Percentiles rank a stretch among this genome's conserved stretches.
These are phyloP conservation scores for Eupithecia subfuscata DNA, from an alignment of 2,888 invertebrate species.

Conservation along the genomic window DNA sequence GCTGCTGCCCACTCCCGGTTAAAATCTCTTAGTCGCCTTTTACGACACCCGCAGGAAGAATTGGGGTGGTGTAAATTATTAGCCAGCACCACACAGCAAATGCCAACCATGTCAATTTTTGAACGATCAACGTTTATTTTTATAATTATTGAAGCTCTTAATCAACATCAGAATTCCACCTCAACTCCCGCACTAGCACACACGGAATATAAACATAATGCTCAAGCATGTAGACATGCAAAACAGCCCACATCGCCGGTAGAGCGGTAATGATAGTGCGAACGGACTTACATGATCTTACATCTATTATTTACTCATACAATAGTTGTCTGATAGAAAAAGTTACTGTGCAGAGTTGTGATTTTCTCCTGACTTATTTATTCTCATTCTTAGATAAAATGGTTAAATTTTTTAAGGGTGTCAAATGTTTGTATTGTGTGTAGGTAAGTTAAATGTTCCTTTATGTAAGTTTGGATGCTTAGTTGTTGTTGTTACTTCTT, in stretches of 20 bases:
- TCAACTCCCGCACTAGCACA: not conserved
- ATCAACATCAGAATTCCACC: not conserved
- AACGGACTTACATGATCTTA: not conserved
- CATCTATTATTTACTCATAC: not conserved
- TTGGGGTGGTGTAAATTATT: no score
- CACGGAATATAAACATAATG: constrained; percentile 21
- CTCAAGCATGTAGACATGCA: constrained; percentile 38
- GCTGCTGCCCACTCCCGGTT: no score
- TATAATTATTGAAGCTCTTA: not conserved
- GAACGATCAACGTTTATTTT: no score
- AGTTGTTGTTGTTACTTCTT: no score
- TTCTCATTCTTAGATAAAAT: not conserved
- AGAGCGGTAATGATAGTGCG: constrained; percentile 33
- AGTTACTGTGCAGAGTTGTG: not conserved
- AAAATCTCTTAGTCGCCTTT: no score
- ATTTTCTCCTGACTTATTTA: not conserved
- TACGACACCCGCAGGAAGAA: no score
- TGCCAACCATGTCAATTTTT: no score
- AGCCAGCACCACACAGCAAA: no score
- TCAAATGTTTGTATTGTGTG: no score
- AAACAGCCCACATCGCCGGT: constrained; percentile 42
- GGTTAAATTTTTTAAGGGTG: no score
- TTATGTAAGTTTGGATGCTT: no score
- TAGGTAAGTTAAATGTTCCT: no score
- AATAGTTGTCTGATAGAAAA: not conserved